Percentiles rank a stretch among this genome's conserved stretches.
Conservation (phyloP, 2,888 invertebrate species). For the Apodemia mormo region DNA sequence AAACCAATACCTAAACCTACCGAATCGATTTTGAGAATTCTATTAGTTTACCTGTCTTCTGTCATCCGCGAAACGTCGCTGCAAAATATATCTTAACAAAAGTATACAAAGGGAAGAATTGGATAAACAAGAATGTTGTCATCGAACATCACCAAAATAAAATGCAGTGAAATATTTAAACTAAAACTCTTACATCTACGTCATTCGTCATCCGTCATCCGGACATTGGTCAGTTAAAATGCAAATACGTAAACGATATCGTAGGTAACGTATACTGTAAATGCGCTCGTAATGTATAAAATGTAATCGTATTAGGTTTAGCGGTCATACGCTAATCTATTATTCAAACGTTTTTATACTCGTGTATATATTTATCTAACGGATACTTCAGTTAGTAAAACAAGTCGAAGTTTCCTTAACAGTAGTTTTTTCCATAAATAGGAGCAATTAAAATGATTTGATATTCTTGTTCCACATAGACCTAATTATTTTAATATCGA, state of each 20-base stretch:
- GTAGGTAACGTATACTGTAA: neutral
- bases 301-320: neutral
- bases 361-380: conserved; percentile 7
- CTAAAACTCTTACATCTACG: too few species aligned
- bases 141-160: too few species aligned
- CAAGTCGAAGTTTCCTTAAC: neutral
- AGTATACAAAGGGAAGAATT: too few species aligned
- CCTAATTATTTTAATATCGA: neutral
- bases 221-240: too few species aligned
- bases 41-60: too few species aligned
- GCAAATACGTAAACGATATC: neutral
- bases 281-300: neutral
- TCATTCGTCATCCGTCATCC: too few species aligned
- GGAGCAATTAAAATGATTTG: neutral
- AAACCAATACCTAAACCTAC: too few species aligned
- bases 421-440: neutral
- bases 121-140: too few species aligned
- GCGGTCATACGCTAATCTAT: conserved; percentile 11
- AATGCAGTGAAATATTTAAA: too few species aligned
- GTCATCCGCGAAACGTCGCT: too few species aligned
- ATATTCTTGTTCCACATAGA: neutral
- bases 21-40: too few species aligned
- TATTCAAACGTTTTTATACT: conserved; percentile 8
- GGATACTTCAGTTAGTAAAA: neutral
- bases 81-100: too few species aligned